Evolutionary conservation across 2,113 vertebrate species (phyloP), one percentile per base, ranked within the genome.

Genomic region (Carettochelys insculpta): DNA sequence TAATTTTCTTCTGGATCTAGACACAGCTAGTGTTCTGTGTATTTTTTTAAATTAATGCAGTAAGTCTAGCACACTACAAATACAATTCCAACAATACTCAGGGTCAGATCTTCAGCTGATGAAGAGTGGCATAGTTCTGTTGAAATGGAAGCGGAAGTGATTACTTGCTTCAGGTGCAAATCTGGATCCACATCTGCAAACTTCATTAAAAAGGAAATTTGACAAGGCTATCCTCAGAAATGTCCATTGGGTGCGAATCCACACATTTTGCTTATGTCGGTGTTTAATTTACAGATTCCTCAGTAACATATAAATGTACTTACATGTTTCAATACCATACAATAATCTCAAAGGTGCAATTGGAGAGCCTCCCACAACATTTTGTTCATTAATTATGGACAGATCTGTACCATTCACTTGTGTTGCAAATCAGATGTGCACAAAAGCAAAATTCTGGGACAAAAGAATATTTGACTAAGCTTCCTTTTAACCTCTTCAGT

Each of bases 251-350:
- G n/a, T 65, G 58, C 58, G 17, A n/a, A n/a, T n/a, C 16, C 20
- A 65, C n/a, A 17, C 0, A 65, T 65, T 43, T 50, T 84, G 25
- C 73, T 84, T 89, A 79, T 79, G 47, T 9, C 12, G 47, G 48
- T 11, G 77, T 78, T 56, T 24, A 8, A 73, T 17, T 87, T 61
- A 4, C 27, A 38, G 45, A 56, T 71, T 45, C 6, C 61, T 85
- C 31, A 51, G 3, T 87, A 6, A 6, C 53, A 7, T 65, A 34
- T 12, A 52, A 47, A 51, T 2, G n/a, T 45, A 0, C 2, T 0
- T 8, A 79, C 27, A 12, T 4, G 50, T 53, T 88, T 77, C 1
- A 1, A 2, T 85, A 71, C 54, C 4, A 41, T 54, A 9, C 4
- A 52, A 2, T 29, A 73, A 47, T 61, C 1, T 87, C 27, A 73